Evolutionary conservation across 2,888 invertebrate species (phyloP).

Genomic region (Dryococelus australis): DNA sequence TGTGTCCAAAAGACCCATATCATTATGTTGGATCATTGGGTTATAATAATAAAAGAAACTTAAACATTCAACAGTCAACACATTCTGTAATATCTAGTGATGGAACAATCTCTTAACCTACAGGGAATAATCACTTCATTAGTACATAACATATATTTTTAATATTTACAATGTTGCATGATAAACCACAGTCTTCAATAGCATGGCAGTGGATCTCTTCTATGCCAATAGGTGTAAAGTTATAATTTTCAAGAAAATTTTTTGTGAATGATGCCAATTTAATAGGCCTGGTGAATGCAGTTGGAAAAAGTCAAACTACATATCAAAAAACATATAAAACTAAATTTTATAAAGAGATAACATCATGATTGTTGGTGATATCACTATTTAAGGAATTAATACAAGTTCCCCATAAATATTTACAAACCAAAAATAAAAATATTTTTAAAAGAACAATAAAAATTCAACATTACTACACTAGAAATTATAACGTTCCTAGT

Average conservation of each 20-base stretch:
- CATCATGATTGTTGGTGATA: background rate
- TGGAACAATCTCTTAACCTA: no score
- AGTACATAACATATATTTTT: background rate
- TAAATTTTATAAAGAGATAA: slow-evolving; percentile 17
- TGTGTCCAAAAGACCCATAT: no score
- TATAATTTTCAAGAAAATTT: background rate
- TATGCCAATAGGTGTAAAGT: no score
- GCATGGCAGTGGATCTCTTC: no score
- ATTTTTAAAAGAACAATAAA: background rate
- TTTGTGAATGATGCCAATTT: background rate
- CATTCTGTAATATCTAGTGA: no score
- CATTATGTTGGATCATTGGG: no score
- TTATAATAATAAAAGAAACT: no score
- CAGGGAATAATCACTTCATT: no score
- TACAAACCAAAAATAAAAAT: background rate
- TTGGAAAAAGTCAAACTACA: slow-evolving; percentile 21
- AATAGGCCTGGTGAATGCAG: slow-evolving; percentile 3
- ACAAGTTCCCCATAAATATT: background rate
- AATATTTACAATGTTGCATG: slow-evolving; percentile 23
- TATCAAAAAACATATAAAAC: slow-evolving; percentile 25
- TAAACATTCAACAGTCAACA: no score
- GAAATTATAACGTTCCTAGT: background rate
- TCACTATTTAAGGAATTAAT: background rate
- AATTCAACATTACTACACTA: background rate
- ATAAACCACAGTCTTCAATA: background rate